Conservation (phyloP, 2,888 invertebrate species). For the Patella caerulea region DNA sequence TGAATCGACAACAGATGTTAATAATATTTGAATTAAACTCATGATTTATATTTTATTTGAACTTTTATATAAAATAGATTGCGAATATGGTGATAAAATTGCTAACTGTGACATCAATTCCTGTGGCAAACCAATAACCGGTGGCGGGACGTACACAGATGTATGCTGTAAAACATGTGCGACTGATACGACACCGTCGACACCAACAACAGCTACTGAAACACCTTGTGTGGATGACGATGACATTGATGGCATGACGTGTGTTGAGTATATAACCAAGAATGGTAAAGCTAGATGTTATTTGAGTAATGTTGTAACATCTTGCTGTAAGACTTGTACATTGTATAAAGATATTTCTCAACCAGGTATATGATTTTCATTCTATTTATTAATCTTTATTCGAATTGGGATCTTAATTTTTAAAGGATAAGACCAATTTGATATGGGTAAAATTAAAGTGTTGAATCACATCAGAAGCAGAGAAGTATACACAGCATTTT, state of each 20-base stretch:
- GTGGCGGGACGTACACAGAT: not conserved
- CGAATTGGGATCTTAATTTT: too few relatives aligned
- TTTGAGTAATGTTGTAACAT: conserved; percentile 10
- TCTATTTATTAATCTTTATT: too few relatives aligned
- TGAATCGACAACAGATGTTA: too few relatives aligned
- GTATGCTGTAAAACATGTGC: not conserved
- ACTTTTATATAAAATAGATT: not conserved
- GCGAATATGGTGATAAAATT: not conserved
- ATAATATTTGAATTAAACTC: too few relatives aligned
- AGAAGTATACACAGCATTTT: too few relatives aligned
- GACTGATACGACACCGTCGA: not conserved
- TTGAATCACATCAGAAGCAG: too few relatives aligned
- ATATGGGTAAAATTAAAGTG: too few relatives aligned
- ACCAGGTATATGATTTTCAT: too few relatives aligned
- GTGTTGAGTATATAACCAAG: conserved; percentile 21
- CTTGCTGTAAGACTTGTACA: conserved; percentile 33
- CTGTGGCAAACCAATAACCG: not conserved
- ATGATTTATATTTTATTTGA: too few relatives aligned
- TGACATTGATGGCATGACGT: conserved; percentile 4
- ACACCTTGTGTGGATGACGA: conserved; percentile 18
- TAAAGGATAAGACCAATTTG: too few relatives aligned
- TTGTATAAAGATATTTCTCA: too few relatives aligned
- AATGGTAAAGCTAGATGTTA: conserved; percentile 39
- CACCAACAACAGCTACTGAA: not conserved
- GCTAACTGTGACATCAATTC: not conserved